Conservation (phyloP, 2,113 vertebrate genomes). For the Hassar affinis region DNA sequence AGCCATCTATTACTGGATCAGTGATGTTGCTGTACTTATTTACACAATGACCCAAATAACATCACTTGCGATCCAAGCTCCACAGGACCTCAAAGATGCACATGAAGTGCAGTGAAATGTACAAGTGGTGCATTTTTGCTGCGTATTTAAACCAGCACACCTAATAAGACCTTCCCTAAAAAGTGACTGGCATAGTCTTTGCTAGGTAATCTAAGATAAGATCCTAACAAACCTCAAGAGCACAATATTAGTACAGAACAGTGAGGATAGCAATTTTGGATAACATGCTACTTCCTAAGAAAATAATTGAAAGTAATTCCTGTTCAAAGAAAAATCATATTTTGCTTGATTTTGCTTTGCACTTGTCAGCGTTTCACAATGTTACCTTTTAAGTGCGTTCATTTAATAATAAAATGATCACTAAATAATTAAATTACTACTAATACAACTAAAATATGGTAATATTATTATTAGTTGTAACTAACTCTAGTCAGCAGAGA, state of each 20-base stretch:
- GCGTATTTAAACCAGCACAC: not conserved
- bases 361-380: not conserved
- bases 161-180: not conserved
- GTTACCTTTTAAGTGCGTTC: too few species aligned
- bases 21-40: constrained; percentile 53
- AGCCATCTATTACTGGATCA: constrained; percentile 52
- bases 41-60: constrained; percentile 71
- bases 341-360: not conserved
- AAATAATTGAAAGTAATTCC: not conserved
- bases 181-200: not conserved
- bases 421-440: too few species aligned
- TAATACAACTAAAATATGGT: not conserved
- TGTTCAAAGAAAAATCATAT: not conserved
- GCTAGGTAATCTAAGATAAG: not conserved
- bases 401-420: too few species aligned
- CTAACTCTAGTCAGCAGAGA: not conserved
- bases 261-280: not conserved
- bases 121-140: constrained; percentile 13
- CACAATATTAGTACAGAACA: not conserved
- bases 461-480: constrained; percentile 1
- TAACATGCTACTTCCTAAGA: not conserved
- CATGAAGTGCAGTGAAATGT: constrained; percentile 16
- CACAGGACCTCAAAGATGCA: constrained; percentile 37
- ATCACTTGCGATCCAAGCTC: constrained; percentile 52
- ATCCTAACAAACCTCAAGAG: not conserved